Base-by-base conservation (phyloP, 2,888 invertebrate genomes). In the Diarsia rubi region DNA sequence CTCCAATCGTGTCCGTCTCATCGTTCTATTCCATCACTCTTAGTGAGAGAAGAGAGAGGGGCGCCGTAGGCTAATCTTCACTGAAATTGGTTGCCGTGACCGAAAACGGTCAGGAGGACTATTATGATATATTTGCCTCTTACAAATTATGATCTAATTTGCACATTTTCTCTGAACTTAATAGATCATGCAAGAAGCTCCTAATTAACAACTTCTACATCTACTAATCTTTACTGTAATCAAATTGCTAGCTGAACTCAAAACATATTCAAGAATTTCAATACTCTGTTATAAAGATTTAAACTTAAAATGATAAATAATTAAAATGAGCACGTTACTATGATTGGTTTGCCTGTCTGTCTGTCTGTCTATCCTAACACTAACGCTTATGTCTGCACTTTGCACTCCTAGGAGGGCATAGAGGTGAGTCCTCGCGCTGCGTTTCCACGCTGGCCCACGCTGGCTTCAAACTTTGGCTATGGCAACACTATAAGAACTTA, bases 361-460 rank as follows among this genome's bases (percentile, higher is more conserved):
- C 90, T 92, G 73, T 93, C 95, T 95, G 88, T 95, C 86, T 86
- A 71, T 87, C 93, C 88, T 94, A 93, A 95, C 95, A 95, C 95
- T 93, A 90, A 92, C 91, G 95, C 95, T 95, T 96, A 86, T 91
- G 89, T 92, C 92, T 91, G 93, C 95, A 94, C 95, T 91, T 90
- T 89, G 92, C 95, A 94, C 95, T 90, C 93, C 90, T 95, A 96
- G 96, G 96, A 96, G 90, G 96, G 96, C 93, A 96, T 96, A 82
- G 96, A 96, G 96, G 96, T 96, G 90, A 96, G 96, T 95, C 91
- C 90, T 91, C 92, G 75, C 75, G 69, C 3, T 76, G 70, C 27
- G 19, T 71, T 84, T 84, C 70, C 62, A 73, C 81, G 84, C 73
- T 87, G 72, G 77, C 81, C 73, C 14, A 74, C 45, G 80, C 45